These are phyloP conservation scores for Pogonognathellus flavescens DNA, from an alignment of 1,140 invertebrate genomes.

Conservation along the genomic window DNA sequence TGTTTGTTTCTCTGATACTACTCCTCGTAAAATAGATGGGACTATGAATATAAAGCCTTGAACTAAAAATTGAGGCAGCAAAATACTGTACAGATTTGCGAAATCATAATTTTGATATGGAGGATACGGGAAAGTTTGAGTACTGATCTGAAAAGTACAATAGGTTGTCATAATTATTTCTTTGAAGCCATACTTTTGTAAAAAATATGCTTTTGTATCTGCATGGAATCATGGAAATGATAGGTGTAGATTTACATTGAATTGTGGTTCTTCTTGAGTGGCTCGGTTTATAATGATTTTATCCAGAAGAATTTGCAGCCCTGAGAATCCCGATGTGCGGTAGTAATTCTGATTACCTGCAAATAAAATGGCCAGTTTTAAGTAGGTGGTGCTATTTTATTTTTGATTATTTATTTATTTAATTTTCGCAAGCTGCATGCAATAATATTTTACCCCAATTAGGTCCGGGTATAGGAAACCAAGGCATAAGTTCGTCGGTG, in stretches of 20 bases:
- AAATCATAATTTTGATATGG: conserved; percentile 60
- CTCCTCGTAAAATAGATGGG: conserved; percentile 61
- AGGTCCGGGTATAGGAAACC: conserved; percentile 79
- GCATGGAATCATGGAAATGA: not conserved
- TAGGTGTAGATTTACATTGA: not conserved
- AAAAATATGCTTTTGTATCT: not conserved
- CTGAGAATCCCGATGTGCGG: conserved; percentile 57
- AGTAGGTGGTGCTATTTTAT: not conserved
- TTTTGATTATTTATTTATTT: too few relatives aligned
- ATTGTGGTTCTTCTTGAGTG: conserved; percentile 32
- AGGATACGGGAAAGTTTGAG: conserved; percentile 65
- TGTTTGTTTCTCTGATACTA: conserved; percentile 65
- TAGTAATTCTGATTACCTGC: conserved; percentile 46
- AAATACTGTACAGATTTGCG: conserved; percentile 54
- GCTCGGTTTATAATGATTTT: conserved; percentile 56
- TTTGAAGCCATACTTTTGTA: not conserved
- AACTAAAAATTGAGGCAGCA: conserved; percentile 60
- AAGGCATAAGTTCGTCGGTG: conserved; percentile 78
- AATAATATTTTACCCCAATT: conserved; percentile 49
- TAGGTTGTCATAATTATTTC: not conserved
- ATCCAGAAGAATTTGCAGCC: conserved; percentile 62
- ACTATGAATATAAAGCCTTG: conserved; percentile 66
- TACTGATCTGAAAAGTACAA: conserved; percentile 53
- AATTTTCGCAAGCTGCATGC: too few relatives aligned
- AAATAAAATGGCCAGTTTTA: not conserved